Evolutionary conservation across 2,113 vertebrate species (phyloP).

Genomic region (Nansenia antarctica): DNA sequence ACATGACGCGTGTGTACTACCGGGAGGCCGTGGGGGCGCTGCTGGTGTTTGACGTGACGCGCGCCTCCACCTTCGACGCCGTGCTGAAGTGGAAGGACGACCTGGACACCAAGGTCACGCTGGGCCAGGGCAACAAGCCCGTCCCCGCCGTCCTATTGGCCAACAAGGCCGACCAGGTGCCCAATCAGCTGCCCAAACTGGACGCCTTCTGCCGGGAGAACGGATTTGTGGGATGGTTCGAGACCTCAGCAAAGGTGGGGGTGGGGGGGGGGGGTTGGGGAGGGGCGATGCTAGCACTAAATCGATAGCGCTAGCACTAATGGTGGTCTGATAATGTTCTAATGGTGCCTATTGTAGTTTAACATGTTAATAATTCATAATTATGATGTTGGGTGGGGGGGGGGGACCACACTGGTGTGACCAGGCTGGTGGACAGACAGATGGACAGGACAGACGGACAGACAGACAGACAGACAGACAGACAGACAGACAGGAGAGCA

Average conservation of each 20-base stretch:
- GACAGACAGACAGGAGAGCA: background rate
- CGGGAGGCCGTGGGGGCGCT: constrained; percentile 80
- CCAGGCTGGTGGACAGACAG: no score
- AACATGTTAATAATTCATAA: no score
- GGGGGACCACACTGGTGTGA: no score
- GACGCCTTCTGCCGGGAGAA: constrained; percentile 77
- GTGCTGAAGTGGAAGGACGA: constrained; percentile 83
- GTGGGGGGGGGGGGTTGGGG: no score
- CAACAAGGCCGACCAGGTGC: constrained; percentile 79
- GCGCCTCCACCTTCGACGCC: constrained; percentile 77
- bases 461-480: no score
- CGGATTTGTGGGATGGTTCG: constrained; percentile 76
- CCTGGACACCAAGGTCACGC: constrained; percentile 78
- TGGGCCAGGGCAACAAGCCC: constrained; percentile 71
- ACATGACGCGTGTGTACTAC: constrained; percentile 85
- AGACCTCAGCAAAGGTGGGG: constrained; percentile 81
- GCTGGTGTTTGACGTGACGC: constrained; percentile 81
- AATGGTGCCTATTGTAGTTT: no score
- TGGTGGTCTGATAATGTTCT: no score
- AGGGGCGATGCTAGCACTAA: no score
- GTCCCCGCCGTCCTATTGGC: constrained; percentile 78
- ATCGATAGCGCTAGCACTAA: no score
- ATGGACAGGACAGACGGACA: no score
- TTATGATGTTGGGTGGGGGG: no score
- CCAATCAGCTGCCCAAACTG: constrained; percentile 66